Base-by-base conservation (phyloP, 2,797 vertebrate species). In the Poecilia velifera region DNA sequence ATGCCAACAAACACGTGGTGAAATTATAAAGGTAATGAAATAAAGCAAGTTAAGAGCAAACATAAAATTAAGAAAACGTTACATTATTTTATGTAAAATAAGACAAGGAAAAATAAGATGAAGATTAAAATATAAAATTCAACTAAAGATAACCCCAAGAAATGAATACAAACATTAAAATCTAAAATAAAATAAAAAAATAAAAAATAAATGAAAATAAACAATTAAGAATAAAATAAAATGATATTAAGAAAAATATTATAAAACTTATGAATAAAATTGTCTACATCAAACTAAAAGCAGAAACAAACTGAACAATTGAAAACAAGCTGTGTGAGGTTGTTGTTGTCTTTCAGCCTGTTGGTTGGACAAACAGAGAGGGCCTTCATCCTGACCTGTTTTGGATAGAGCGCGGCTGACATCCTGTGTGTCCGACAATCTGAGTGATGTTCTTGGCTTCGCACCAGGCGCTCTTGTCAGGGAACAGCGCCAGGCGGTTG, bases 371-470 rank as follows among this genome's bases (percentile, higher is more conserved):
- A 82, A 83, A 89, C 86, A 91, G 90, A 87, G 82, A 79, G 74
- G 76, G 75, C 86, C 83, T 92, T 91, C 83, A 89, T 85, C 81
- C 83, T n/a, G 95, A 99, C 98, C 98, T 98, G 97, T 99, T 99
- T 95, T 99, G 97, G 94, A 99, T 98, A 92, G 98, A 98, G 87
- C 97, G 98, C 86, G 98, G 96, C 93, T 97, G 97, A 84, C 98
- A 99, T 94, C 98, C 98, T 0, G 96, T 97, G 96, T 99, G 98
- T 83, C 98, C 98, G 88, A 99, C 98, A 31, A 99, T 99, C 96
- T 99, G 98, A 78, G 98, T 99, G 96, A 99, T 99, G 96, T 99
- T 99, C 96, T 99, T 99, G 84, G 98, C 98, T 87, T 99, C 98
- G 0, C 98, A 99, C 98, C 98, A 99, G 85, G 98, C 98, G 0